Conservation (phyloP, 2,888 invertebrate species). For the Peribatodes rhomboidaria region DNA sequence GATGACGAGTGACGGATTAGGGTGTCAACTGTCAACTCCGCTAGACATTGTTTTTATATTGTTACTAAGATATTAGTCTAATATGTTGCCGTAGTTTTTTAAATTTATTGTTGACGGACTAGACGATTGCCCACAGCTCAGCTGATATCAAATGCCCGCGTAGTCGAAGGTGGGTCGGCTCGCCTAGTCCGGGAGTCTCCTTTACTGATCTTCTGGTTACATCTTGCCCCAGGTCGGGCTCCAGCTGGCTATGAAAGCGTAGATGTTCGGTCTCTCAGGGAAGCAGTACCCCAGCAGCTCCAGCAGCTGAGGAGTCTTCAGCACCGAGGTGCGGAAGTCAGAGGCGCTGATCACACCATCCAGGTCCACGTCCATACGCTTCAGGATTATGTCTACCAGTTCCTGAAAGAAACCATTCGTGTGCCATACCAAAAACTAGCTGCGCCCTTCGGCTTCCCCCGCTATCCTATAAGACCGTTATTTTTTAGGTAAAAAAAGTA, state of each 20-base stretch:
- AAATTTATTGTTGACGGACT: too few species aligned
- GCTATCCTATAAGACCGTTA: too few species aligned
- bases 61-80: too few species aligned
- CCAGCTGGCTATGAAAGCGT: constrained; percentile 77
- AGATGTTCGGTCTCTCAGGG: constrained; percentile 86
- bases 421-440: neutral
- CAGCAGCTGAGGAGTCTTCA: constrained; percentile 88
- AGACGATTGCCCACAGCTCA: too few species aligned
- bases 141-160: too few species aligned
- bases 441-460: too few species aligned
- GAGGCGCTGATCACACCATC: constrained; percentile 90
- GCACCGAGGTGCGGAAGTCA: constrained; percentile 89
- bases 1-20: too few species aligned
- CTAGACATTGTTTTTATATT: too few species aligned
- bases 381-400: constrained; percentile 90
- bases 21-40: too few species aligned
- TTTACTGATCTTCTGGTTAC: constrained; percentile 51
- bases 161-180: too few species aligned
- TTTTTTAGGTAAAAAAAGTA: too few species aligned
- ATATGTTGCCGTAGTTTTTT: too few species aligned
- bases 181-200: neutral
- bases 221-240: constrained; percentile 77
- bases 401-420: constrained; percentile 80
- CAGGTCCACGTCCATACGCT: constrained; percentile 91
- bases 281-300: constrained; percentile 92